Percentiles rank a stretch among this genome's conserved stretches.
phyloP scores from a whole-genome alignment of 2,888 invertebrate genomes.

The Harpagoxenus sublaevis region DNA sequence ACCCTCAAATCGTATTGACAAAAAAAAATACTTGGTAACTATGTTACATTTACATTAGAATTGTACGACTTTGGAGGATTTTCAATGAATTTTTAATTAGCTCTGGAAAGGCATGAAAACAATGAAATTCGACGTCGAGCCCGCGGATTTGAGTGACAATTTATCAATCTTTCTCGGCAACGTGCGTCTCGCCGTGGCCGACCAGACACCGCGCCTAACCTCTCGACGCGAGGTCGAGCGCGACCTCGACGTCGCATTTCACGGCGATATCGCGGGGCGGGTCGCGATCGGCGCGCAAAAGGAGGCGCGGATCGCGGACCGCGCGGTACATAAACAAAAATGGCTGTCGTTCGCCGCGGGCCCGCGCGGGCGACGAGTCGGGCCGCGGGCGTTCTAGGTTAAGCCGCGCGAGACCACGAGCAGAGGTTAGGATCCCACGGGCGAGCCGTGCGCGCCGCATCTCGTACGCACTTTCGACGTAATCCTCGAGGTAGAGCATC shows the following conservation, averaged over 20 bases:
- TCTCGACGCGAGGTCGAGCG: not conserved
- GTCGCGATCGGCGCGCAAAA: slow-evolving; percentile 12
- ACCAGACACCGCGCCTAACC: slow-evolving; percentile 22
- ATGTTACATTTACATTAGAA: not conserved
- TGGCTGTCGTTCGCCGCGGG: slow-evolving; percentile 19
- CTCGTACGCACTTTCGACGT: slow-evolving; percentile 96
- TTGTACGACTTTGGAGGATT: not conserved
- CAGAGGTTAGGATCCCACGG: slow-evolving; percentile 44
- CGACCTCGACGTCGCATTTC: not conserved
- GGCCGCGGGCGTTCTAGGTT: slow-evolving; percentile 4
- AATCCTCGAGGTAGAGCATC: slow-evolving; percentile 99
- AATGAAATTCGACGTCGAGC: not conserved
- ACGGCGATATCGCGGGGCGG: not conserved
- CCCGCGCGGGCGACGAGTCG: not conserved
- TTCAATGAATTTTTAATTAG: not conserved
- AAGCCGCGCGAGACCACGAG: slow-evolving; percentile 9
- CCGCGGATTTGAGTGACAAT: not conserved
- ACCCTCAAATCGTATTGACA: not conserved
- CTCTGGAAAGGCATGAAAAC: not conserved
- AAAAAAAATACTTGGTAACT: not conserved
- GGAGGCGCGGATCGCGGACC: slow-evolving; percentile 8
- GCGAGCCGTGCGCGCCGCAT: slow-evolving; percentile 68
- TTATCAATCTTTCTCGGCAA: not conserved
- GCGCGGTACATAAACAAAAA: slow-evolving; percentile 35
- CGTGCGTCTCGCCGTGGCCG: not conserved